Conservation (phyloP, 2,888 invertebrate genomes). For the Nymphalis urticae region DNA sequence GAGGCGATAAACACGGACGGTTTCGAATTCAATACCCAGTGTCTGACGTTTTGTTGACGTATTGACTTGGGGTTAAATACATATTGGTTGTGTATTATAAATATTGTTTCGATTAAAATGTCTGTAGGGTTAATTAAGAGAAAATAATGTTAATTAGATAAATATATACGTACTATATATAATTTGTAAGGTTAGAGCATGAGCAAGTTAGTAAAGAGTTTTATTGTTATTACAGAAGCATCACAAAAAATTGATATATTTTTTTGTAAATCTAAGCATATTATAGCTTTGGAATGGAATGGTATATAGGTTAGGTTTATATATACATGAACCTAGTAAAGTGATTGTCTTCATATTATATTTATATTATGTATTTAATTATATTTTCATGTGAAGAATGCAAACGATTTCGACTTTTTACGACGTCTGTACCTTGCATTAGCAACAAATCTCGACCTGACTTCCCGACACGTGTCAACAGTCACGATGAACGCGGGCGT, state of each 20-base stretch:
- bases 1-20: slow-evolving; percentile 40
- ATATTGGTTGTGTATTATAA: slow-evolving; percentile 9
- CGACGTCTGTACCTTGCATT: slow-evolving; percentile 21
- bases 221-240: no score
- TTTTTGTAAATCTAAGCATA: no score
- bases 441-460: slow-evolving; percentile 31
- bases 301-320: no score
- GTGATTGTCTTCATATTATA: background rate
- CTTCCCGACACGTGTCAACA: slow-evolving; percentile 40
- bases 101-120: slow-evolving; percentile 5
- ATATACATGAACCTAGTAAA: background rate
- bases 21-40: slow-evolving; percentile 40
- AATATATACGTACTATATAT: background rate
- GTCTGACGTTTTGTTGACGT: slow-evolving; percentile 39
- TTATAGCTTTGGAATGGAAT: no score
- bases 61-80: slow-evolving; percentile 33
- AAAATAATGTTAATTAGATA: background rate
- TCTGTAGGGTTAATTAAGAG: background rate
- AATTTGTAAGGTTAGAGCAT: background rate
- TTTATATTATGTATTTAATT: background rate
- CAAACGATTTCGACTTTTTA: slow-evolving; percentile 12
- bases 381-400: background rate
- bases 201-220: no score
- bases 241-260: no score
- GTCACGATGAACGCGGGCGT: slow-evolving; percentile 42